Conservation (phyloP, 2,113 vertebrate genomes). For the Syrmaticus mikado region DNA sequence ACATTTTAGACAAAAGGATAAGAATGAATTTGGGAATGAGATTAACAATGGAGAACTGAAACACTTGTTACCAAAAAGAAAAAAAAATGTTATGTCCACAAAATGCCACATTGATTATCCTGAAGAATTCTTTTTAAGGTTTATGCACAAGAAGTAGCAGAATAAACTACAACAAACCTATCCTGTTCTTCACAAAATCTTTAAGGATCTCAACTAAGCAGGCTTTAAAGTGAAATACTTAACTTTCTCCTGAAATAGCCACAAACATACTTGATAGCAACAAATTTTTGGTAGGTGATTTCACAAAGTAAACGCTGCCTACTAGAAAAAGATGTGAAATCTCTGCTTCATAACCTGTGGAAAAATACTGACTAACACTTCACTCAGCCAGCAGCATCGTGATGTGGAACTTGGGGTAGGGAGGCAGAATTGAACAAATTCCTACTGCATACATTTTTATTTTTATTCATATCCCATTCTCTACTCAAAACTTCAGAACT, state of each 20-base stretch:
- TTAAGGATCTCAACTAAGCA: neutral
- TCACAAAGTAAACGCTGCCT: neutral
- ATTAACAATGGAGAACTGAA: constrained; percentile 51
- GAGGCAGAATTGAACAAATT: neutral
- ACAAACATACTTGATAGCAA: neutral
- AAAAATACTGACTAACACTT: neutral
- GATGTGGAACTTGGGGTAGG: neutral
- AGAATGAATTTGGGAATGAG: constrained; percentile 42
- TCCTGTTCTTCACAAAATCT: neutral
- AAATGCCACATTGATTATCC: neutral
- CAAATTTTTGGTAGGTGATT: neutral
- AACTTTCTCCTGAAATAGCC: neutral
- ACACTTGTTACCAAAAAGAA: neutral
- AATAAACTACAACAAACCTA: neutral
- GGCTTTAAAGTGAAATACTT: neutral
- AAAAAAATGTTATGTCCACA: neutral
- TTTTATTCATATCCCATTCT: neutral
- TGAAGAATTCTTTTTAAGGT: neutral
- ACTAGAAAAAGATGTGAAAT: neutral
- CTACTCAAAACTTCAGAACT: neutral
- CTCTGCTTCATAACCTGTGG: neutral
- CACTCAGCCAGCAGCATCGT: neutral
- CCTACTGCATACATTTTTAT: neutral
- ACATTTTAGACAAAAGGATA: constrained; percentile 61
- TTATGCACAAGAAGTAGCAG: neutral